Evolutionary conservation across 1,140 invertebrate species (phyloP).

Genomic region (Magallana gigas): DNA sequence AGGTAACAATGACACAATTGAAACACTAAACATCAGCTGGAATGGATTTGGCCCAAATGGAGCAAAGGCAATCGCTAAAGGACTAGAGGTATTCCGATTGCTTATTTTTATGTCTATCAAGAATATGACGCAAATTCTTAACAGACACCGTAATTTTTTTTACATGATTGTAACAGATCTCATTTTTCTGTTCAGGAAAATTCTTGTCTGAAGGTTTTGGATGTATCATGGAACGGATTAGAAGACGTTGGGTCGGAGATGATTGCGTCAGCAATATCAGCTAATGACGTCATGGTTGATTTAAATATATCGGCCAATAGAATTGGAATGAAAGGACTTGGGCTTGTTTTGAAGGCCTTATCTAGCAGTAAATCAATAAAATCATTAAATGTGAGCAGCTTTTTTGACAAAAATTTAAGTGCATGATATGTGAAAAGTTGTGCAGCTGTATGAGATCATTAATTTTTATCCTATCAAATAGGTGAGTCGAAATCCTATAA

Average conservation of each 20-base stretch:
- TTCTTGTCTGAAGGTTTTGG: conserved; percentile 44
- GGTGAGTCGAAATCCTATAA: conserved; percentile 55
- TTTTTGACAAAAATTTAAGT: background rate
- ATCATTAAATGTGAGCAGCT: conserved; percentile 46
- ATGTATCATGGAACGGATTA: conserved; percentile 59
- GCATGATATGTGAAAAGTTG: no score
- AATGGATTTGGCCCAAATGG: conserved; percentile 43
- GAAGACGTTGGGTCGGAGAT: conserved; percentile 46
- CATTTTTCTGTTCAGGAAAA: conserved; percentile 50
- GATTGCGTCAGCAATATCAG: conserved; percentile 19
- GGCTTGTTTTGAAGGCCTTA: conserved; percentile 45
- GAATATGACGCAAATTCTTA: background rate
- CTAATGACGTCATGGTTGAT: conserved; percentile 42
- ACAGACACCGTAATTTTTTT: no score
- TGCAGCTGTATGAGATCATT: background rate
- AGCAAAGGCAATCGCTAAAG: conserved; percentile 42
- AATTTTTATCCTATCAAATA: background rate
- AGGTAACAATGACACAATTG: conserved; percentile 53
- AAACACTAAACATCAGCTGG: conserved; percentile 54
- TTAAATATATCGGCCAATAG: conserved; percentile 52
- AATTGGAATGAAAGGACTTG: conserved; percentile 49
- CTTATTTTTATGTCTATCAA: background rate
- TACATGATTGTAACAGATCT: no score
- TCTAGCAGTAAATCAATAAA: conserved; percentile 47
- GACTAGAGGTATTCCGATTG: conserved; percentile 44